Evolutionary conservation across 2,888 invertebrate species (phyloP).

Genomic region (Diadegma fenestrale): DNA sequence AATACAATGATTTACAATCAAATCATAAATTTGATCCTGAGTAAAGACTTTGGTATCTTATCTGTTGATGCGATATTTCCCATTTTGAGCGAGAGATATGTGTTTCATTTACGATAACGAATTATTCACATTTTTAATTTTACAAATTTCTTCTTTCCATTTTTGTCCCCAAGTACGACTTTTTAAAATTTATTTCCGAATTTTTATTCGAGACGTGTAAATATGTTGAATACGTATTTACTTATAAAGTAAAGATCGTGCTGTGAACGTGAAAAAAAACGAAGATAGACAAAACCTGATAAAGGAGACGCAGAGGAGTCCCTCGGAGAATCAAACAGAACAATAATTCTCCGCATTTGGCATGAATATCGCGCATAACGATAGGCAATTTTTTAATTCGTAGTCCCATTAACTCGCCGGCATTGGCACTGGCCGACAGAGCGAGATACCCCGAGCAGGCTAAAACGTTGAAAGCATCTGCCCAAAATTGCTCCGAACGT

Average conservation of each 20-base stretch:
- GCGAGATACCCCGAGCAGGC: conserved; percentile 91
- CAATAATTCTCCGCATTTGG: conserved; percentile 93
- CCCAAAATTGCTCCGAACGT: conserved; percentile 84
- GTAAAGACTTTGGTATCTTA: no score
- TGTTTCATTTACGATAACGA: no score
- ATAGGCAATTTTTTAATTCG: conserved; percentile 87
- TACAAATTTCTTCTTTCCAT: no score
- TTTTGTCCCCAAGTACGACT: no score
- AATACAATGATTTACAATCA: background rate
- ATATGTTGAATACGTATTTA: background rate
- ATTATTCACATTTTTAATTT: no score
- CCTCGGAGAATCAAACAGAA: conserved; percentile 91
- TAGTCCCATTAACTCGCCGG: conserved; percentile 87
- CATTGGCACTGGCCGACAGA: conserved; percentile 77
- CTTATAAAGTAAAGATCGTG: background rate
- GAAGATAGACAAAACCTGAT: conserved; percentile 87
- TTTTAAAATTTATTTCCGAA: background rate
- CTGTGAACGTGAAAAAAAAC: background rate
- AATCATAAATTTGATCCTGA: background rate
- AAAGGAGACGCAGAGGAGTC: conserved; percentile 90
- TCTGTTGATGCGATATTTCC: no score
- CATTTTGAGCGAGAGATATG: no score
- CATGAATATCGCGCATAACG: conserved; percentile 92
- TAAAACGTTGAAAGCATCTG: conserved; percentile 88
- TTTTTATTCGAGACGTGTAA: background rate